phyloP scores from a whole-genome alignment of 2,113 vertebrate species.

The Paradisaea rubra region DNA sequence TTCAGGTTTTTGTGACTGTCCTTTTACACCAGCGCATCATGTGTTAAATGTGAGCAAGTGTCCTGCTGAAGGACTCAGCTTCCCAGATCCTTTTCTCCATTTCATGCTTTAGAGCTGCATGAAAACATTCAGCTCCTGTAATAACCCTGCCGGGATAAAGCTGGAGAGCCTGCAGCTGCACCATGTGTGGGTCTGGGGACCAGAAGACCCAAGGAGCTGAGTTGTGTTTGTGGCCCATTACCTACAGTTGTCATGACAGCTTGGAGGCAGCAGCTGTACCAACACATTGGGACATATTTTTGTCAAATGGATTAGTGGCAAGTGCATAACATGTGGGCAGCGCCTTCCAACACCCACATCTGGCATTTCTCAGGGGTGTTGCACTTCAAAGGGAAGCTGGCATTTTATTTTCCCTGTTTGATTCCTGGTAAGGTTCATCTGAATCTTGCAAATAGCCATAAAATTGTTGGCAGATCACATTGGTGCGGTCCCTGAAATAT shows the following conservation, averaged over 20 bases:
- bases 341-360: conserved; percentile 5
- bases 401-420: not conserved
- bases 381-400: not conserved
- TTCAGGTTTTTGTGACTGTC: not conserved
- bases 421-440: not conserved
- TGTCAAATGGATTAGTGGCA: not conserved
- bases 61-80: not conserved
- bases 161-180: not conserved
- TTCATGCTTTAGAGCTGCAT: not conserved
- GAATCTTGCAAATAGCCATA: not conserved
- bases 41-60: not conserved
- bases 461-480: conserved; percentile 3
- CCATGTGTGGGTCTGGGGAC: not conserved
- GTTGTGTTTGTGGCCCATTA: not conserved
- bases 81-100: not conserved
- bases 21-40: not conserved
- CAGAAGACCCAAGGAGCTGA: not conserved
- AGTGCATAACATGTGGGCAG: not conserved
- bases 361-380: conserved; percentile 17
- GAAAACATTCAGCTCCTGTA: not conserved
- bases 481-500: not conserved
- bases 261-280: not conserved
- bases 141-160: not conserved
- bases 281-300: not conserved
- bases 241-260: not conserved